Conservation (phyloP, 2,113 vertebrate genomes). For the Halcyon malimbica region DNA sequence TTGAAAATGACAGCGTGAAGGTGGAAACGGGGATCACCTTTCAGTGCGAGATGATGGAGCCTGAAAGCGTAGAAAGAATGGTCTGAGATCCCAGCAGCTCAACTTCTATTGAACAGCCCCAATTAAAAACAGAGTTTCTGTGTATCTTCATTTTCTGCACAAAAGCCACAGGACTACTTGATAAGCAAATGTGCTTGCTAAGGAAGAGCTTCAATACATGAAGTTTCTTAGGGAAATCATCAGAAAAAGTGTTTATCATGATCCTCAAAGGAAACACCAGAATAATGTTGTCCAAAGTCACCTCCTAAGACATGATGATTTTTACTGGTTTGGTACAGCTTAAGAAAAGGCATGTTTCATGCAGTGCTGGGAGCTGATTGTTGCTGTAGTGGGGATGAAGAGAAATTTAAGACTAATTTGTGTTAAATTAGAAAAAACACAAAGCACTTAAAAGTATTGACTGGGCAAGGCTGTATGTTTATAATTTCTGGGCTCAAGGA, state of each 20-base stretch:
- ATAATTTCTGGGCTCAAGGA: neutral
- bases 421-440: neutral
- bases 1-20: neutral
- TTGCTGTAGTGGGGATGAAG: neutral
- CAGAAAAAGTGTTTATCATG: neutral
- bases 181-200: neutral
- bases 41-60: fast-evolving
- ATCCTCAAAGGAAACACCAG: neutral
- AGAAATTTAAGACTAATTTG: neutral
- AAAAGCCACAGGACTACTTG: neutral
- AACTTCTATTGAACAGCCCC: neutral
- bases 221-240: neutral
- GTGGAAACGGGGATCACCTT: neutral
- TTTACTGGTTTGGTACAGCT: neutral
- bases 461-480: neutral
- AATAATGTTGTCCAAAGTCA: neutral
- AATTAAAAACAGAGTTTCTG: neutral
- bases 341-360: neutral
- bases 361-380: neutral
- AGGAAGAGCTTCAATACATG: neutral
- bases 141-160: neutral
- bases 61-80: neutral
- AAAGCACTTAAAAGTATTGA: neutral
- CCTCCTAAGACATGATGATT: neutral
- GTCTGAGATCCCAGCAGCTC: fast-evolving